Conservation (phyloP, 2,113 vertebrate genomes). For the Paedocypris sp. region DNA sequence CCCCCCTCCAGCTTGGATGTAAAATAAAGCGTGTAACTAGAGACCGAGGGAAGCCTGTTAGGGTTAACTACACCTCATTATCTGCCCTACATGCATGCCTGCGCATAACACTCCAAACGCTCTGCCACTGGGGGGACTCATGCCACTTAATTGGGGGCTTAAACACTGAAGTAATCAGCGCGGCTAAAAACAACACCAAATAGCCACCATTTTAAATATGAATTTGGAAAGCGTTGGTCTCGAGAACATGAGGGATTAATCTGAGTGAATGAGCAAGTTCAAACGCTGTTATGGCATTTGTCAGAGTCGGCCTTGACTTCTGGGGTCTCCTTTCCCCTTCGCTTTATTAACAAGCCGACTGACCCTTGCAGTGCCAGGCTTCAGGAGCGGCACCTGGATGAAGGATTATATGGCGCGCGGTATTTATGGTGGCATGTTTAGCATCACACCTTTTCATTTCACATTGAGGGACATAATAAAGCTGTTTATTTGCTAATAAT, state of each 20-base stretch:
- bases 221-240: slow-evolving; percentile 34
- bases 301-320: slow-evolving; percentile 34
- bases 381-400: slow-evolving; percentile 14
- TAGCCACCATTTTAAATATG: slow-evolving; percentile 30
- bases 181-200: slow-evolving; percentile 22
- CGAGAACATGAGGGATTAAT: slow-evolving; percentile 41
- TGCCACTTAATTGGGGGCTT: slow-evolving; percentile 14
- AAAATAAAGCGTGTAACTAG: slow-evolving; percentile 17
- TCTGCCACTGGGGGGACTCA: slow-evolving; percentile 12
- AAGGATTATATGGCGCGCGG: slow-evolving; percentile 33
- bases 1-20: slow-evolving; percentile 1
- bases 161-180: slow-evolving; percentile 21
- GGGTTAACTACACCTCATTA: slow-evolving; percentile 25
- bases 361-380: slow-evolving; percentile 17
- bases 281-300: slow-evolving; percentile 38
- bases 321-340: slow-evolving; percentile 18
- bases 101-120: slow-evolving; percentile 17
- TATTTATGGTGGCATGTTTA: slow-evolving; percentile 17
- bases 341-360: slow-evolving; percentile 27
- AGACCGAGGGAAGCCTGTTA: slow-evolving; percentile 7
- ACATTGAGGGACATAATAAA: slow-evolving; percentile 23
- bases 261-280: slow-evolving; percentile 39
- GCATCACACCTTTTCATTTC: not conserved
- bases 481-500: slow-evolving; percentile 24
- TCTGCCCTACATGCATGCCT: slow-evolving; percentile 18